Percentiles rank a stretch among this genome's conserved stretches.
These are phyloP conservation scores for Macroglossus sobrinus DNA, from an alignment of 2,113 vertebrate genomes.

Conservation along the genomic window DNA sequence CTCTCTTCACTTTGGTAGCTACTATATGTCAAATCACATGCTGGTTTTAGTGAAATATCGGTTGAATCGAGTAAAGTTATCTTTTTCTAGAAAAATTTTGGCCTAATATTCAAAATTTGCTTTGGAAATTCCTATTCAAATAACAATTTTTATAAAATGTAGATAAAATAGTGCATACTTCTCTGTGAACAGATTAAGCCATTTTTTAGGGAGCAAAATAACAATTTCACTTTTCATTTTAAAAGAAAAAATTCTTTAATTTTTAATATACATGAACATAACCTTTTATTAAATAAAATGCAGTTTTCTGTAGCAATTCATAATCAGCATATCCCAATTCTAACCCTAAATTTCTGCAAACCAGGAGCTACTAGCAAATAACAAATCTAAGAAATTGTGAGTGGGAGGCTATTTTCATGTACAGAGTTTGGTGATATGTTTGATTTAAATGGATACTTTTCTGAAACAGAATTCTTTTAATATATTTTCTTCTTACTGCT, in stretches of 20 bases:
- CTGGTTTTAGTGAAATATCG: constrained; percentile 34
- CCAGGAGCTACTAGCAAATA: constrained; percentile 41
- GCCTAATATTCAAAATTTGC: constrained; percentile 12
- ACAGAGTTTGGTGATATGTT: constrained; percentile 90
- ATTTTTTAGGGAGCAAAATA: constrained; percentile 32
- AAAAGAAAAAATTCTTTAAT: constrained; percentile 2
- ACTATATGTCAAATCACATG: background rate
- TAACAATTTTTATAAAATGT: constrained; percentile 19
- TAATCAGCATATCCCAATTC: constrained; percentile 43
- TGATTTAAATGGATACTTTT: constrained; percentile 85
- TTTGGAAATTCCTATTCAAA: background rate
- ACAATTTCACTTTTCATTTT: constrained; percentile 36
- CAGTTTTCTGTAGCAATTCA: constrained; percentile 1
- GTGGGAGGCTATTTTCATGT: constrained; percentile 80
- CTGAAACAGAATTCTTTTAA: constrained; percentile 88
- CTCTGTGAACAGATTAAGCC: background rate
- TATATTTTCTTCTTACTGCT: constrained; percentile 78
- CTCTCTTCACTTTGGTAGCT: constrained; percentile 1
- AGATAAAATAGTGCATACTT: constrained; percentile 13
- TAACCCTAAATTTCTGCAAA: constrained; percentile 44
- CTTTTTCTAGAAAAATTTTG: background rate
- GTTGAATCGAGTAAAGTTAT: background rate
- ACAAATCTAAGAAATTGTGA: constrained; percentile 15
- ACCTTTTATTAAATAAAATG: constrained; percentile 21
- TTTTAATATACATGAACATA: constrained; percentile 25